phyloP scores from a whole-genome alignment of 2,888 invertebrate genomes.

The Cerceris ruficornis region DNA sequence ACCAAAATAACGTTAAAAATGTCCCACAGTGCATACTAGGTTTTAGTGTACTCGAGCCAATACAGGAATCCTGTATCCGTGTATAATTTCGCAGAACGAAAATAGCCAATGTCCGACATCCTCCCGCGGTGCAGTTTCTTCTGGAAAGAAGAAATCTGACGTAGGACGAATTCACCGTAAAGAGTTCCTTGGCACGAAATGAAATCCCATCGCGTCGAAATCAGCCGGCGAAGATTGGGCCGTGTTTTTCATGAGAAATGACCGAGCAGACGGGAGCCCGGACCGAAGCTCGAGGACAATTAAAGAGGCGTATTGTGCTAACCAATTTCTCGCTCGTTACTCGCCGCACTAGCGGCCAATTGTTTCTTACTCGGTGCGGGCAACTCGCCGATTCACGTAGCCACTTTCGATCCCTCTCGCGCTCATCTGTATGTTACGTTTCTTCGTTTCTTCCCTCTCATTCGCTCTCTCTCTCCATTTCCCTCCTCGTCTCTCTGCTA shows the following conservation, averaged over 20 bases:
- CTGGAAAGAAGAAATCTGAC: too few relatives aligned
- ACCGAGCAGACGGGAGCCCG: conserved; percentile 15
- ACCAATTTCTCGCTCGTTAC: conserved; percentile 60
- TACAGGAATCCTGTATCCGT: too few relatives aligned
- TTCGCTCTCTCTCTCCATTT: conserved; percentile 15
- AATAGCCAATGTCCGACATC: too few relatives aligned
- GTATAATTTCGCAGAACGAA: too few relatives aligned
- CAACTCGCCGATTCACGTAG: conserved; percentile 47
- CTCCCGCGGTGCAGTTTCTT: too few relatives aligned
- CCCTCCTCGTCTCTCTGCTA: neutral
- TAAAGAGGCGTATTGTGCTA: conserved; percentile 46
- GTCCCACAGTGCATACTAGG: too few relatives aligned
- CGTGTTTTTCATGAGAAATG: conserved; percentile 23
- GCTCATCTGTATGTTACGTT: neutral
- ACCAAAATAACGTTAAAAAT: too few relatives aligned
- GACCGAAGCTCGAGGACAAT: conserved; percentile 47
- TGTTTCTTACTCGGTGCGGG: conserved; percentile 21
- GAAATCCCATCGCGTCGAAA: neutral
- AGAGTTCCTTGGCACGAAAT: neutral
- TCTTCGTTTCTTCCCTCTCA: conserved; percentile 16
- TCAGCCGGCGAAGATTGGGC: neutral
- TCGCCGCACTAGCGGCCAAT: conserved; percentile 39
- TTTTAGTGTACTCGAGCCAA: too few relatives aligned
- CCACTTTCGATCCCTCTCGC: conserved; percentile 30
- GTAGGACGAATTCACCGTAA: too few relatives aligned